Conservation (phyloP, 2,888 invertebrate species). For the Rotaria socialis region DNA sequence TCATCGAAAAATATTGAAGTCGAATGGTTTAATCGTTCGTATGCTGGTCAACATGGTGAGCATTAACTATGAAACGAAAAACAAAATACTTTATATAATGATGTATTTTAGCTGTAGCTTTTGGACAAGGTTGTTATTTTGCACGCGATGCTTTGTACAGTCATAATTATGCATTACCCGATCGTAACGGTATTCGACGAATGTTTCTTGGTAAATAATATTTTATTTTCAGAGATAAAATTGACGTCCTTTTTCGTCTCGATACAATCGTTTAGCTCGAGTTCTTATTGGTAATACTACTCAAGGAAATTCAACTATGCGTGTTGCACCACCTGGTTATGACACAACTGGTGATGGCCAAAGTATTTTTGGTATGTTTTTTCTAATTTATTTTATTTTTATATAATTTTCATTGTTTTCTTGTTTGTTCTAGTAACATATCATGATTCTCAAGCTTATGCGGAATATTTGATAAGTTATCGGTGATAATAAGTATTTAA, state of each 20-base stretch:
- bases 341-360: neutral
- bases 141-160: constrained; percentile 50
- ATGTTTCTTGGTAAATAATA: constrained; percentile 22
- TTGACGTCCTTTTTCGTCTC: constrained; percentile 38
- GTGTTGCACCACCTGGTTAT: constrained; percentile 49
- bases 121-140: constrained; percentile 55
- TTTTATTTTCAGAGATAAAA: neutral
- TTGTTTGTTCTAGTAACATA: constrained; percentile 53
- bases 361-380: neutral
- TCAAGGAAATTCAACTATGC: constrained; percentile 48
- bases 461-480: constrained; percentile 53
- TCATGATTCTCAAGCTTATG: constrained; percentile 55
- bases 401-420: constrained; percentile 23
- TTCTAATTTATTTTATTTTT: constrained; percentile 49
- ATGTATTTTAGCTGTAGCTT: constrained; percentile 50
- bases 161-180: constrained; percentile 49
- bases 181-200: constrained; percentile 40
- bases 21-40: constrained; percentile 24
- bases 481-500: neutral
- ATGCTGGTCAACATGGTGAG: constrained; percentile 15
- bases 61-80: too few relatives aligned
- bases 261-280: constrained; percentile 49
- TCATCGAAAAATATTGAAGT: constrained; percentile 10
- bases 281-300: constrained; percentile 51
- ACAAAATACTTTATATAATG: neutral